phyloP scores from a whole-genome alignment of 1,140 invertebrate species.

The Uloborus diversus region DNA sequence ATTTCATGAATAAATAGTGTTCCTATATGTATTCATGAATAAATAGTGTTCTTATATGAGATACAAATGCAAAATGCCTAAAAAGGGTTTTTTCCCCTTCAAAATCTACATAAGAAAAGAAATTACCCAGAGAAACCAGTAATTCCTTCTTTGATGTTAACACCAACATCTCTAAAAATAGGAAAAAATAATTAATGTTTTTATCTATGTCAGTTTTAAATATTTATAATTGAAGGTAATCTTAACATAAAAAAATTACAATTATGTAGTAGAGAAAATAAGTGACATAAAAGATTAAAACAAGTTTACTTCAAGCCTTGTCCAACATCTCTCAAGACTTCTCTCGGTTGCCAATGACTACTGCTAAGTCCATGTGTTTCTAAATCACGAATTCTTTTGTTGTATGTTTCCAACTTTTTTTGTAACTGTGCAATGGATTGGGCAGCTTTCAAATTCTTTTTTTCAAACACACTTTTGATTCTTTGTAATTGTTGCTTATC shows the following conservation, averaged over 20 bases:
- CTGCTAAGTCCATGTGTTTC: conserved; percentile 78
- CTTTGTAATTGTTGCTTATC: conserved; percentile 90
- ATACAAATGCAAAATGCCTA: too few relatives aligned
- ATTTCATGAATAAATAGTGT: too few relatives aligned
- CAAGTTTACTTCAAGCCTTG: conserved; percentile 86
- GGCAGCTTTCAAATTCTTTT: conserved; percentile 97
- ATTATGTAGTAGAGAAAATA: not conserved
- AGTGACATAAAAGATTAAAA: not conserved
- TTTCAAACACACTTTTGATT: conserved; percentile 97
- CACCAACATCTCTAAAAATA: conserved; percentile 78
- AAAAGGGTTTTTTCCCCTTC: too few relatives aligned
- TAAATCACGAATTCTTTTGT: conserved; percentile 81
- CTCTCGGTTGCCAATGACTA: conserved; percentile 83
- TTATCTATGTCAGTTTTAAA: not conserved
- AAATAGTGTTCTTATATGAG: too few relatives aligned
- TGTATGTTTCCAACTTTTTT: conserved; percentile 87
- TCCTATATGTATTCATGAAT: too few relatives aligned
- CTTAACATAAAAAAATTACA: not conserved
- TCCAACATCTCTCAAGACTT: conserved; percentile 89
- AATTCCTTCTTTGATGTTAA: conserved; percentile 93
- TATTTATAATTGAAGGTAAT: not conserved
- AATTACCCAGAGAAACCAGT: conserved; percentile 83
- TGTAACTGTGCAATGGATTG: conserved; percentile 90
- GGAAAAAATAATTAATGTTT: not conserved
- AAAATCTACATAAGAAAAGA: too few relatives aligned